Base-by-base conservation (phyloP, 2,797 vertebrate genomes). In the Aviceda leuphotes region DNA sequence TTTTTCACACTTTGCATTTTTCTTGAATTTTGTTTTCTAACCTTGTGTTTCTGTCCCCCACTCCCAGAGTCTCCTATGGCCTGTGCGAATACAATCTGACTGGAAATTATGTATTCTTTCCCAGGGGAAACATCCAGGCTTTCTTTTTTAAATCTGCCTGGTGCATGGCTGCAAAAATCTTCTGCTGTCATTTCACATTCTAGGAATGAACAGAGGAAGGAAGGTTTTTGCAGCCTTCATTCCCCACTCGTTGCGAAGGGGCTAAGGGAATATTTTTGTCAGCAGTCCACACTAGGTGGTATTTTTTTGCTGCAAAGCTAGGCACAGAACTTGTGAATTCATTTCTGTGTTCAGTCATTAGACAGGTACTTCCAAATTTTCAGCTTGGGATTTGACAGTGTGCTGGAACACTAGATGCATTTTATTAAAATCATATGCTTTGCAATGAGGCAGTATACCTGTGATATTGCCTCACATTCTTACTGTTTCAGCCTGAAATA, bases 181-280 rank as follows among this genome's bases (percentile, higher is more conserved):
- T 66, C 67, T 59, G 47, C 49, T 93, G 72, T 70, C 52, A 58
- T 89, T 89, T 91, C 47, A 78, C 33, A 68, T 86, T 87, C 74
- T 33, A 67, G 68, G 44, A 86, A 65, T 0, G 55, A 93, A 24
- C 25, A n/a, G 12, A 68, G 52, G 30, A 90, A 89, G 46, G 49
- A 78, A 56, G 7, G 14, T 18, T 78, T 88, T 67, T 67, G 44
- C 54, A 59, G 25, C 15, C 25, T 87, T 92, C 25, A 16, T 28
- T 81, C 35, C 41, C 28, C 0, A 3, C 26, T 71, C 43, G 37
- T 21, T 85, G 52, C 2, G 4, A 56, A 74, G 79, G 65, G 74
- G 31, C 63, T 63, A 44, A 80, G 84, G 84, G 82, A 96, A 68
- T 89, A 83, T 74, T 94, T 94, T 81, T 92, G 76, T 87, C 71